phyloP scores from a whole-genome alignment of 1,140 invertebrate species.

The Samia ricini region DNA sequence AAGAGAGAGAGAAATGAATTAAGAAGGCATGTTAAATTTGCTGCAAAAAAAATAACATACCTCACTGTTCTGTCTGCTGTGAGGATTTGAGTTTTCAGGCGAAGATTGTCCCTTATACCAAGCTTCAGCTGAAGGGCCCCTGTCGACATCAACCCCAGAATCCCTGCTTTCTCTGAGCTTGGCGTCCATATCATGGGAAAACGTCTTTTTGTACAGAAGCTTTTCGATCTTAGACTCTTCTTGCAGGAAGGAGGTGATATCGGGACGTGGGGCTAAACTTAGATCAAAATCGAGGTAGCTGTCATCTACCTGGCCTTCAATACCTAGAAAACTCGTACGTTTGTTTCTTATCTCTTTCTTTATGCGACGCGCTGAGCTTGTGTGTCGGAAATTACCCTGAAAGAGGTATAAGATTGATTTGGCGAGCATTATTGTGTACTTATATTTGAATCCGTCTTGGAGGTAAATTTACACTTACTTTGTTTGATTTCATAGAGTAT shows the following conservation, averaged over 20 bases:
- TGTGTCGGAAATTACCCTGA: constrained; percentile 81
- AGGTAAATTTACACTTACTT: too few species aligned
- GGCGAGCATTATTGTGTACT: too few species aligned
- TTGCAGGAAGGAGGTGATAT: constrained; percentile 87
- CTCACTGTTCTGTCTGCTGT: constrained; percentile 88
- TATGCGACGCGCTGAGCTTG: constrained; percentile 90
- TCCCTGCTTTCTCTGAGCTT: constrained; percentile 82
- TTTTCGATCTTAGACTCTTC: constrained; percentile 89
- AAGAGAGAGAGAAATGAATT: too few species aligned
- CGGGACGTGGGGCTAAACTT: constrained; percentile 85
- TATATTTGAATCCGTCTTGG: too few species aligned
- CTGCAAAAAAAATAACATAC: constrained; percentile 36
- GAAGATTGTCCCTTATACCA: constrained; percentile 80
- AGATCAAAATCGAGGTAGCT: constrained; percentile 83
- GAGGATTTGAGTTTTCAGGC: constrained; percentile 82
- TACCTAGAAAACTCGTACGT: constrained; percentile 90
- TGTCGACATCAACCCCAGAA: constrained; percentile 86
- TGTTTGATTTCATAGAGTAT: too few species aligned
- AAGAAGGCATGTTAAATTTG: too few species aligned
- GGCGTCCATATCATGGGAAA: constrained; percentile 77
- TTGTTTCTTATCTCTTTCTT: constrained; percentile 91
- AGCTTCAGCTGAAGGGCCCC: constrained; percentile 77
- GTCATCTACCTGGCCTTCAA: constrained; percentile 86
- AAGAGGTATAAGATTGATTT: background rate
- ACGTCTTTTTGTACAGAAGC: constrained; percentile 81